phyloP scores from a whole-genome alignment of 1,140 invertebrate species.

The silkworm (Bombyx mori) region ASM3026992v2 NC_085111.1:14160001-14160500 shows the following conservation, averaged over 20 bases:
- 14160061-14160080: slow-evolving; percentile 82
- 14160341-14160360: too few relatives aligned
- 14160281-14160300: neutral
- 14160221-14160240: slow-evolving; percentile 6
- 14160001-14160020: too few relatives aligned
- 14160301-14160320: too few relatives aligned
- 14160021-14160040: neutral
- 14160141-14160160: slow-evolving; percentile 20
- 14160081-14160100: slow-evolving; percentile 82
- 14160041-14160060: slow-evolving; percentile 32
- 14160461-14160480: too few relatives aligned
- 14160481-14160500: too few relatives aligned
- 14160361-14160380: too few relatives aligned
- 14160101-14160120: slow-evolving; percentile 72
- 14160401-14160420: too few relatives aligned
- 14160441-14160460: too few relatives aligned
- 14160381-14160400: too few relatives aligned
- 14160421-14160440: too few relatives aligned
- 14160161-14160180: slow-evolving; percentile 1
- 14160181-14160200: neutral
- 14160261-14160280: neutral
- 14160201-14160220: slow-evolving; percentile 5
- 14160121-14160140: slow-evolving; percentile 59
- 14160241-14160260: neutral
- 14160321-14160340: too few relatives aligned